These are phyloP conservation scores for Isichthys henryi DNA, from an alignment of 2,113 vertebrate genomes.

Conservation along the genomic window DNA sequence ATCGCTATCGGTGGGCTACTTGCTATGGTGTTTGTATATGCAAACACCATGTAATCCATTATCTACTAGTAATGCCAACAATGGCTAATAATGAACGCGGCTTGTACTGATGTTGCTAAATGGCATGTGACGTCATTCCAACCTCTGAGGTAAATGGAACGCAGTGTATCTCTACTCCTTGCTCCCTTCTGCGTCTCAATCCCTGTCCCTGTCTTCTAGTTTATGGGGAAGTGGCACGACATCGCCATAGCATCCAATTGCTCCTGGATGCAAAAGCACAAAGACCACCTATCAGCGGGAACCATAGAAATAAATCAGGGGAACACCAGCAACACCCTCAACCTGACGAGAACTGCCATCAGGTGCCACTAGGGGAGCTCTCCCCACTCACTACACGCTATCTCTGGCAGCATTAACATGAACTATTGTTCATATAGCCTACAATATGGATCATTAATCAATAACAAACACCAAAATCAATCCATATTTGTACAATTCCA, in stretches of 20 bases:
- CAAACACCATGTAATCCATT: not conserved
- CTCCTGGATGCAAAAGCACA: conserved; percentile 52
- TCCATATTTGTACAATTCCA: not conserved
- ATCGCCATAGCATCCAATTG: conserved; percentile 66
- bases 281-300: conserved; percentile 53
- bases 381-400: not conserved
- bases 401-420: not conserved
- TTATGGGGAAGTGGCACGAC: conserved; percentile 79
- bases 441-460: not conserved
- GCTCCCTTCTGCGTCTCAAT: not conserved
- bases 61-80: not conserved
- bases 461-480: not conserved
- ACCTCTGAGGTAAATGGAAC: not conserved
- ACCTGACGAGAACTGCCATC: not conserved
- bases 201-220: conserved; percentile 36
- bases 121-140: not conserved
- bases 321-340: conserved; percentile 17
- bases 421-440: not conserved
- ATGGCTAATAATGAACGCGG: not conserved
- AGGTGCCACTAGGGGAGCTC: not conserved
- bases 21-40: not conserved
- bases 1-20: not conserved
- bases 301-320: conserved; percentile 57
- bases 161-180: not conserved
- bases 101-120: not conserved